Conservation (phyloP, 1,140 invertebrate genomes). For the Cotesia chilonis region DNA sequence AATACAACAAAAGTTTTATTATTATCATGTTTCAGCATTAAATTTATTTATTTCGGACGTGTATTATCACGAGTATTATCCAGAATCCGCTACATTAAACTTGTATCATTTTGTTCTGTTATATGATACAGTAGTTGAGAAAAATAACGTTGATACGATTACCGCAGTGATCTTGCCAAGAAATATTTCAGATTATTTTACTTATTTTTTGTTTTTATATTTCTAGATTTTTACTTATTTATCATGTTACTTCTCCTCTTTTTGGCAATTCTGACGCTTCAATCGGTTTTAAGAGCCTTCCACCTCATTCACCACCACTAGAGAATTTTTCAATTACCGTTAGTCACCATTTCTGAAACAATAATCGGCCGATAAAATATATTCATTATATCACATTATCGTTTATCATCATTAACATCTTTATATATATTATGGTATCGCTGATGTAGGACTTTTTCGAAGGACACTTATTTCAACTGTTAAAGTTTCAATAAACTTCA, state of each 20-base stretch:
- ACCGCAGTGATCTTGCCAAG: not conserved
- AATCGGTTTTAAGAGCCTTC: conserved; percentile 1
- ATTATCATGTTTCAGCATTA: too few species aligned
- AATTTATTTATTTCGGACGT: conserved; percentile 39
- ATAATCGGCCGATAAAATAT: conserved; percentile 1
- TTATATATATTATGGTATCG: not conserved
- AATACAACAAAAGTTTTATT: too few species aligned
- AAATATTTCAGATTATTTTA: not conserved
- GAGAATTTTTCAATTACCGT: not conserved
- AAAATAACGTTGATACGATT: not conserved
- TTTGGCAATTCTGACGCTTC: not conserved
- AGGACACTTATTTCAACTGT: too few species aligned
- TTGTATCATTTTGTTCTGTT: conserved; percentile 46
- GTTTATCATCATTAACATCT: not conserved
- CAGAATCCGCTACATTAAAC: conserved; percentile 57
- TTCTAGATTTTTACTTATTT: not conserved
- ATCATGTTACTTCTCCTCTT: too few species aligned
- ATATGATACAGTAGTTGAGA: not conserved
- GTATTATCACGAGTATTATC: conserved; percentile 58
- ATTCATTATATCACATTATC: not conserved
- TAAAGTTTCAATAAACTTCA: too few species aligned
- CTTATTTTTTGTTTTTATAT: not conserved
- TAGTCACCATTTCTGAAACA: not conserved
- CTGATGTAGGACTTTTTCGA: too few species aligned
- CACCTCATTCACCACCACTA: not conserved